Evolutionary conservation across 2,888 invertebrate species (phyloP).

Genomic region (Pilophorus perplexus): DNA sequence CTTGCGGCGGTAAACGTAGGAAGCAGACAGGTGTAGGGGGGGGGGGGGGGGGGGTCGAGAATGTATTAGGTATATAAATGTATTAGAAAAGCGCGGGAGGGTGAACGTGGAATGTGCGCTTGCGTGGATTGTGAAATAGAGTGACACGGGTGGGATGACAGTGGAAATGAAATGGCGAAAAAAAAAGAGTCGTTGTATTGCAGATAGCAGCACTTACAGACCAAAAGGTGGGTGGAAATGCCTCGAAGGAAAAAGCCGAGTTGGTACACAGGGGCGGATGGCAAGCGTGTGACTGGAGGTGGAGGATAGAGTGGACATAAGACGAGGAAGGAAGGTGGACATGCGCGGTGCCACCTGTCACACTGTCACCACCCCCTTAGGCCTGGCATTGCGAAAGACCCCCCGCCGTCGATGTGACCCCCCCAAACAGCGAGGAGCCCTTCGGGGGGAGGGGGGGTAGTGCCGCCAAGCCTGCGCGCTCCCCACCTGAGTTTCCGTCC

Average conservation of each 20-base stretch:
- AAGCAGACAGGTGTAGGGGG: background rate
- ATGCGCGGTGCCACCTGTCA: slow-evolving; percentile 39
- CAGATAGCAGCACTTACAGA: no score
- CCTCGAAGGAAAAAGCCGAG: no score
- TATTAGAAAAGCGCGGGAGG: no score
- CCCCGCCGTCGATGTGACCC: background rate
- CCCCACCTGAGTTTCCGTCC: slow-evolving; percentile 28
- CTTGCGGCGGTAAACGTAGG: no score
- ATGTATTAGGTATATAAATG: no score
- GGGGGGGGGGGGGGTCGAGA: background rate
- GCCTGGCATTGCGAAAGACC: slow-evolving; percentile 14
- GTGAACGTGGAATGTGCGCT: no score
- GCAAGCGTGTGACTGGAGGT: slow-evolving; percentile 23
- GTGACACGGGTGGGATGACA: no score
- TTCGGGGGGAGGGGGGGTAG: background rate
- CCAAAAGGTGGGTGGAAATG: no score
- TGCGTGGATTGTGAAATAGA: no score
- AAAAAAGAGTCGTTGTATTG: no score
- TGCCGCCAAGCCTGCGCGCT: slow-evolving; percentile 23
- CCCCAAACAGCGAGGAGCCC: background rate
- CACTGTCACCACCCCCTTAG: slow-evolving; percentile 39
- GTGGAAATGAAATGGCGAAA: no score
- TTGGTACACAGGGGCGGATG: slow-evolving; percentile 22
- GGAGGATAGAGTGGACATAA: slow-evolving; percentile 33
- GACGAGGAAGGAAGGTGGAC: slow-evolving; percentile 38